A percentile compares a stretch with the other conserved stretches of the same genome.
Evolutionary conservation across 2,797 vertebrate species (phyloP).

Genomic region (Pseudocheirus occidentalis): DNA sequence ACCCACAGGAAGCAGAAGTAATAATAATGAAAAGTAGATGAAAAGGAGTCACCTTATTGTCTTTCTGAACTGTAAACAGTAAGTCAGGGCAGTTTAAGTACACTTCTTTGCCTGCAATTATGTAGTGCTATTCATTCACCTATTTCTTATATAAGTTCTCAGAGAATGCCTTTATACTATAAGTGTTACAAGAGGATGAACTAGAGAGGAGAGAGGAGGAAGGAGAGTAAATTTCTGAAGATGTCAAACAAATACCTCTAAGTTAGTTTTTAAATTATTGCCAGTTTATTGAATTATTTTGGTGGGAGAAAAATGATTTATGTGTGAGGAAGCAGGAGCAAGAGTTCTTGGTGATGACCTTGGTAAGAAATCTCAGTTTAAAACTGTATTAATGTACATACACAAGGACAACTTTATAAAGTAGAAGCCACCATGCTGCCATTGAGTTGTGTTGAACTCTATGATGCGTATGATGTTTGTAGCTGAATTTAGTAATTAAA

Average conservation of each 20-base stretch:
- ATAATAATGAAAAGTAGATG: neutral
- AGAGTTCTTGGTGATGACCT: neutral
- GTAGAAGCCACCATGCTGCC: neutral
- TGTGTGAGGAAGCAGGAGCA: neutral
- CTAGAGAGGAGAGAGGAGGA: no score
- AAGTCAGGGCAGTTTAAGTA: neutral
- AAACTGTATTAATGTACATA: neutral
- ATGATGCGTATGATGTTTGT: neutral
- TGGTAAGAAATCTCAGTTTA: neutral
- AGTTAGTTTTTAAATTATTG: slow-evolving; percentile 45
- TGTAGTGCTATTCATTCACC: neutral
- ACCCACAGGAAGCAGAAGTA: neutral
- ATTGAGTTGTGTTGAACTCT: slow-evolving; percentile 18
- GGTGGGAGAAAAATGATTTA: neutral
- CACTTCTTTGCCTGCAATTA: neutral
- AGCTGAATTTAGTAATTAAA: slow-evolving; percentile 53
- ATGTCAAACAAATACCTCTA: neutral
- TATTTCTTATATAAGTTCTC: neutral
- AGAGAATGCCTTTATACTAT: neutral
- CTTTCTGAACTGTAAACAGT: slow-evolving; percentile 1
- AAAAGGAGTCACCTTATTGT: neutral
- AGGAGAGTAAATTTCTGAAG: no score
- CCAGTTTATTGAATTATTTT: neutral
- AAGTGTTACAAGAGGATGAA: slow-evolving; percentile 22
- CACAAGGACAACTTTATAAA: slow-evolving; percentile 19